These are phyloP conservation scores for Chaenocephalus aceratus DNA, from an alignment of 2,113 vertebrate genomes.

Conservation along the genomic window DNA sequence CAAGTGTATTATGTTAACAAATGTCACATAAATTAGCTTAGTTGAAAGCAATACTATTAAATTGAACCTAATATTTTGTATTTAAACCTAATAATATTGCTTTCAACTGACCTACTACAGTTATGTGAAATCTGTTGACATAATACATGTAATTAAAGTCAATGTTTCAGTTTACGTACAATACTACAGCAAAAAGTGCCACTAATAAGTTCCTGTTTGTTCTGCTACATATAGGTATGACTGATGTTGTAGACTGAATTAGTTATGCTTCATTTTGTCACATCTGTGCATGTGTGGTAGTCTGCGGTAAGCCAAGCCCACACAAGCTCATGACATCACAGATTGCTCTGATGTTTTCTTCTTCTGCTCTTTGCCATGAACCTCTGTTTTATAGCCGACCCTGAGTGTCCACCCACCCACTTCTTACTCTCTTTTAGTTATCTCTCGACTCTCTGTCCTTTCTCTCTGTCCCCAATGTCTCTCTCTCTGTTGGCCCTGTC, in stretches of 20 bases:
- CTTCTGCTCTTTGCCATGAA: constrained; percentile 5
- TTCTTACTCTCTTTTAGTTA: too few relatives aligned
- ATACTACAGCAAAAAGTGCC: background rate
- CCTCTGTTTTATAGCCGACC: background rate
- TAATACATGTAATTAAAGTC: too few relatives aligned
- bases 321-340: constrained; percentile 42
- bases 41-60: too few relatives aligned
- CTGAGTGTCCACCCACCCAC: background rate
- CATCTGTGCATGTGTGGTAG: constrained; percentile 34
- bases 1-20: too few relatives aligned
- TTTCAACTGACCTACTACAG: too few relatives aligned
- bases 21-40: too few relatives aligned
- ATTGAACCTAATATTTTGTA: too few relatives aligned
- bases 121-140: too few relatives aligned
- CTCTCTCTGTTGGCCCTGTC: background rate
- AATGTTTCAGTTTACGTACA: too few relatives aligned
- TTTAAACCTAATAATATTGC: too few relatives aligned
- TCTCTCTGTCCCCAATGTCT: constrained; percentile 5
- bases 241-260: background rate
- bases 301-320: constrained; percentile 43
- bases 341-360: constrained; percentile 35
- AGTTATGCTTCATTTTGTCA: constrained; percentile 20
- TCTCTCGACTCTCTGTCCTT: background rate
- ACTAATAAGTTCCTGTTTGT: background rate
- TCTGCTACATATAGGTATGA: constrained; percentile 6